A percentile compares a stretch with the other conserved stretches of the same genome.
These are phyloP conservation scores for Tethya wilhelma DNA, from an alignment of 37 sponge, comb jelly and placozoan species.

Conservation along the genomic window DNA sequence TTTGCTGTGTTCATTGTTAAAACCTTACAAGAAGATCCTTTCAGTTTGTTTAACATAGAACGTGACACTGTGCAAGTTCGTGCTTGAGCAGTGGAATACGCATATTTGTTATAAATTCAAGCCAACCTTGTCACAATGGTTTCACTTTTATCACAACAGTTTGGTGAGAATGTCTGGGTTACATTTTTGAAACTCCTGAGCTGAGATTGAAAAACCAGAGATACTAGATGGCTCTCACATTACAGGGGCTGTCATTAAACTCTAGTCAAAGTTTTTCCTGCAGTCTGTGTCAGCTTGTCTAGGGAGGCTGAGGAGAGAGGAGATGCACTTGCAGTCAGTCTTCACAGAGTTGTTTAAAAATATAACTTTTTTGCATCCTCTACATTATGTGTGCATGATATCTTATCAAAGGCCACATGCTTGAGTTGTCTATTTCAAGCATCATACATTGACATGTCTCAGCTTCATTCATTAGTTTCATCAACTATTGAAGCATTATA, in stretches of 20 bases:
- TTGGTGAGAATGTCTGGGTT: constrained; percentile 3
- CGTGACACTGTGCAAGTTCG: no score
- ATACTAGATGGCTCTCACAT: constrained; percentile 27
- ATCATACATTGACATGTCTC: constrained; percentile 11
- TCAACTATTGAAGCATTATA: neutral
- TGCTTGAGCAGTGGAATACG: no score
- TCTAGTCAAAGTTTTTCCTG: constrained; percentile 24
- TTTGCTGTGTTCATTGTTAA: no score
- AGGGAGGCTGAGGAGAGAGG: constrained; percentile 33
- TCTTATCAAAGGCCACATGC: constrained; percentile 5
- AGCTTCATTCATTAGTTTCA: constrained; percentile 16
- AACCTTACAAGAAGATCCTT: no score
- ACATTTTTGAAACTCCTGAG: constrained; percentile 20
- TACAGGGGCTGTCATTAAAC: constrained; percentile 12
- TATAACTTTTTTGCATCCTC: constrained; percentile 35
- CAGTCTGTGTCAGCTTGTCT: constrained; percentile 8
- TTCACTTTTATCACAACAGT: constrained; percentile 41
- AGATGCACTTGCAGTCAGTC: no score
- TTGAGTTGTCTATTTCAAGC: constrained; percentile 22
- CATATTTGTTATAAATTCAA: constrained; percentile 21
- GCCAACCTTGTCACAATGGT: constrained; percentile 12
- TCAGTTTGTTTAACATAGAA: no score
- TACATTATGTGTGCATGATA: constrained; percentile 64
- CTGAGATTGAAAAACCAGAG: constrained; percentile 23
- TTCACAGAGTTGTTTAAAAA: constrained; percentile 10